These are phyloP conservation scores for Neopipo cinnamomea DNA, from an alignment of 2,113 vertebrate genomes.

Conservation along the genomic window DNA sequence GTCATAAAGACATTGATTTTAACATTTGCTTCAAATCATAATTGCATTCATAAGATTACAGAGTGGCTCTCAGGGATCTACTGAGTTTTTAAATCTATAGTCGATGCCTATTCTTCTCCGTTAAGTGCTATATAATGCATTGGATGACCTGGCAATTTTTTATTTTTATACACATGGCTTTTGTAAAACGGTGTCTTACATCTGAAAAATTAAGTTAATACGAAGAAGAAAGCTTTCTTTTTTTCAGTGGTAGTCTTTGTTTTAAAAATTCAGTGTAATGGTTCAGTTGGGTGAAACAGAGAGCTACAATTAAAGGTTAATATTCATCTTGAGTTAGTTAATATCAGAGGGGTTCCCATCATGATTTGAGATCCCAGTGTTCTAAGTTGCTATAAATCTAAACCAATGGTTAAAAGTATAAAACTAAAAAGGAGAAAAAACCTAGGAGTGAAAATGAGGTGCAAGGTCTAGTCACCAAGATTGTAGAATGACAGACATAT, in stretches of 20 bases:
- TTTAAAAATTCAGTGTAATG: neutral
- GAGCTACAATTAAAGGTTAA: neutral
- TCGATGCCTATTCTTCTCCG: constrained; percentile 58
- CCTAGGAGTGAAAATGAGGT: neutral
- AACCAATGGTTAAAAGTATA: neutral
- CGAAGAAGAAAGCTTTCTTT: neutral
- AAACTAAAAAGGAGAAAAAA: neutral
- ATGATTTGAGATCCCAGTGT: neutral
- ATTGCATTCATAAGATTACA: constrained; percentile 68
- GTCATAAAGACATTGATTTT: constrained; percentile 75
- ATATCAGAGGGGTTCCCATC: neutral
- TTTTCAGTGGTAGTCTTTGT: neutral
- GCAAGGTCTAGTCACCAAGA: neutral
- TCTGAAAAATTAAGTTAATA: neutral
- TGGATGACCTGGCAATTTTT: neutral
- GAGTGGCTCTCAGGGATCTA: constrained; percentile 56
- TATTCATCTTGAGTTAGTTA: neutral
- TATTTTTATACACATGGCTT: neutral
- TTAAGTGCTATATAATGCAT: constrained; percentile 43
- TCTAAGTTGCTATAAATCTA: neutral
- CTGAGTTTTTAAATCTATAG: constrained; percentile 62
- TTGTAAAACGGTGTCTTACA: neutral
- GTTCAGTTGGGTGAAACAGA: neutral
- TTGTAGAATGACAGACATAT: neutral
- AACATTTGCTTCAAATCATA: constrained; percentile 70